Conservation (phyloP, 2,797 vertebrate genomes). For the Pantherophis alleghaniensis region DNA sequence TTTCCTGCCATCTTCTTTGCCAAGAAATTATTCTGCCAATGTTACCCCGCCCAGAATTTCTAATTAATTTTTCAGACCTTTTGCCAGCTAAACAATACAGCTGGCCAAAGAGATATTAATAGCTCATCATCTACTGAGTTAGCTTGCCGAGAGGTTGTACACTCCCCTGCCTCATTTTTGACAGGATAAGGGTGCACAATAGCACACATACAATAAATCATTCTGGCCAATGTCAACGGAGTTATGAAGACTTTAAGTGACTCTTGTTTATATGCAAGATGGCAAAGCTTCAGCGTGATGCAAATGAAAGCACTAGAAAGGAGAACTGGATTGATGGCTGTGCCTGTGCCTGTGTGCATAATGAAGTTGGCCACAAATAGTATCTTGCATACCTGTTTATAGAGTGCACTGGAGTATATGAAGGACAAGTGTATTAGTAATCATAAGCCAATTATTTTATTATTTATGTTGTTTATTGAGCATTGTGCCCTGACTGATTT, state of each 20-base stretch:
- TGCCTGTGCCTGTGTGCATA: background rate
- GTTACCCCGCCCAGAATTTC: constrained; percentile 24
- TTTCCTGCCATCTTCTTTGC: constrained; percentile 20
- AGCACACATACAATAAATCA: constrained; percentile 41
- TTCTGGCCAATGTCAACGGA: constrained; percentile 41
- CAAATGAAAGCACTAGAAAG: background rate
- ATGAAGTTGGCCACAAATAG: background rate
- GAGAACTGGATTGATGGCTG: background rate
- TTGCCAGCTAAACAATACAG: constrained; percentile 24
- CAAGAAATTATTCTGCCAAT: background rate
- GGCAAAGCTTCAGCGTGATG: constrained; percentile 12
- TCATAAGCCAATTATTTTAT: background rate
- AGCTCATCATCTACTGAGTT: constrained; percentile 38
- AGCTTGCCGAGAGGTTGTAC: constrained; percentile 26
- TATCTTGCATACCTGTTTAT: background rate
- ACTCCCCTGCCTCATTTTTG: constrained; percentile 14
- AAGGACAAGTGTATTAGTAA: background rate
- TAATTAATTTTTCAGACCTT: constrained; percentile 35
- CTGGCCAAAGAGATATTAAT: constrained; percentile 41
- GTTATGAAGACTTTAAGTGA: constrained; percentile 39
- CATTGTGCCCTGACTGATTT: background rate
- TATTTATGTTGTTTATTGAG: background rate
- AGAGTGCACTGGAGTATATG: background rate
- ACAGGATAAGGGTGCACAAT: constrained; percentile 20
- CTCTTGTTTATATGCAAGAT: constrained; percentile 26